Evolutionary conservation across 64 coral and sea anemone species (phyloP).

Genomic region (Dendronephthya gigantea): DNA sequence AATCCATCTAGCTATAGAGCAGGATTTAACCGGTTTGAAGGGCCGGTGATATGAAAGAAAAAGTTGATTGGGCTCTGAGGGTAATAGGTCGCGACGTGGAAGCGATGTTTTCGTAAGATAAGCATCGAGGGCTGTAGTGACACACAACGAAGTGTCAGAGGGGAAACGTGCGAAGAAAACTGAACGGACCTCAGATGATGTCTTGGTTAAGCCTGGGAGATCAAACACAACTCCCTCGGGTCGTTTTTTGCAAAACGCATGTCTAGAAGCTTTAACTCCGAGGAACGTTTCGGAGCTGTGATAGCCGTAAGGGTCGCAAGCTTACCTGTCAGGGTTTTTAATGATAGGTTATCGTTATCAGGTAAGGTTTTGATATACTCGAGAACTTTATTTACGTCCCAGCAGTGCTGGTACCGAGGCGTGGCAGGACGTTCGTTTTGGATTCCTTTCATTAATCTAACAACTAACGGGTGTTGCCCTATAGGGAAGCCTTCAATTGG

Average conservation of each 20-base stretch:
- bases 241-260: not conserved
- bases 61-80: not conserved
- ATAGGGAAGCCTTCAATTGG: slow-evolving; percentile 20
- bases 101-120: not conserved
- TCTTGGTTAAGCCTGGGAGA: not conserved
- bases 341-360: not conserved
- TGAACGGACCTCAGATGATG: not conserved
- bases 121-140: not conserved
- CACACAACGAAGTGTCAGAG: not conserved
- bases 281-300: not conserved
- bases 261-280: not conserved
- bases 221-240: not conserved
- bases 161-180: not conserved
- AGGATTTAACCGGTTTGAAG: not conserved
- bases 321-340: slow-evolving; percentile 16
- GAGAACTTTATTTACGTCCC: not conserved
- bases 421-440: slow-evolving; percentile 9
- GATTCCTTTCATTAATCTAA: slow-evolving; percentile 32
- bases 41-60: not conserved
- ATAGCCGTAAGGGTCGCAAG: not conserved
- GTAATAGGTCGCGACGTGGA: no score
- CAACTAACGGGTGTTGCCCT: slow-evolving; percentile 25
- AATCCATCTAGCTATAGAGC: not conserved
- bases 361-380: not conserved
- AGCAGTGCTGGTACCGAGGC: slow-evolving; percentile 28